Evolutionary conservation across 2,888 invertebrate genomes (phyloP).

Genomic region (Ceriagrion tenellum): DNA sequence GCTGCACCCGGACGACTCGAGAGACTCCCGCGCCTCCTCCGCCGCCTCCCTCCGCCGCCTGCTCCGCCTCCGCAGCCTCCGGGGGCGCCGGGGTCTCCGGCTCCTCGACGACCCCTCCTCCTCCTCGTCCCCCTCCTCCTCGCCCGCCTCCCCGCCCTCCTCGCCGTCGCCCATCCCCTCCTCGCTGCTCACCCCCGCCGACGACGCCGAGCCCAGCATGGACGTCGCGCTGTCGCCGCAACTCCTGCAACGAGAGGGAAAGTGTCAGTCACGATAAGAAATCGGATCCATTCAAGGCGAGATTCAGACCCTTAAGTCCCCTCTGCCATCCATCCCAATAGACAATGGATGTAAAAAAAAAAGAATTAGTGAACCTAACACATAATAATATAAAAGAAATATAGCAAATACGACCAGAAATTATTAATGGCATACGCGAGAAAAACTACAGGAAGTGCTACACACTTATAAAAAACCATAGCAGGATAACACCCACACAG

Average conservation of each 20-base stretch:
- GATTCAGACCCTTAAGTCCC: too few species aligned
- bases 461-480: too few species aligned
- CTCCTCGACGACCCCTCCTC: background rate
- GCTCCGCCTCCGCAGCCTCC: constrained; percentile 71
- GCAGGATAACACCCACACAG: too few species aligned
- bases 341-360: too few species aligned
- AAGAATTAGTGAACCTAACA: too few species aligned
- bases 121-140: constrained; percentile 32
- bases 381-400: too few species aligned
- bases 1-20: constrained; percentile 76
- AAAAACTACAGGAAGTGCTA: too few species aligned
- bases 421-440: too few species aligned
- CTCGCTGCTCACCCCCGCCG: background rate
- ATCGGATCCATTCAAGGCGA: too few species aligned
- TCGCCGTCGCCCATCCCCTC: constrained; percentile 17
- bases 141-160: constrained; percentile 31
- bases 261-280: background rate
- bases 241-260: background rate
- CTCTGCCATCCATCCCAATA: too few species aligned
- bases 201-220: background rate
- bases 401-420: too few species aligned
- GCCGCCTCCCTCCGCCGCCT: constrained; percentile 80
- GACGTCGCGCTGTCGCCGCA: constrained; percentile 68
- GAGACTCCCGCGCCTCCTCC: constrained; percentile 77
- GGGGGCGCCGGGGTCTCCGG: constrained; percentile 69